These are phyloP conservation scores for Panagrolaimus sp. DNA, from an alignment of 1,140 invertebrate species.

Conservation along the genomic window DNA sequence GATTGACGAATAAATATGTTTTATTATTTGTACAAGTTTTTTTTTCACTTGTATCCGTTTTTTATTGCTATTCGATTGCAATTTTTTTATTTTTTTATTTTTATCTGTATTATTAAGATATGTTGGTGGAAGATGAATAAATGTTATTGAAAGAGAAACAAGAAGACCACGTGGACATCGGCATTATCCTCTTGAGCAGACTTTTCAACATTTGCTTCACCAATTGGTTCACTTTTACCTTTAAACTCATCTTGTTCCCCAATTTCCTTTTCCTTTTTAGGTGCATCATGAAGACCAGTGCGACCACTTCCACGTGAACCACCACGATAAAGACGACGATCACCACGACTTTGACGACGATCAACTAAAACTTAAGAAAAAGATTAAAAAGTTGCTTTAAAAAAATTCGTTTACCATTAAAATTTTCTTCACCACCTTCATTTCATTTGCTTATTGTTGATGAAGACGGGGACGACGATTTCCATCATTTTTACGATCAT, in stretches of 20 bases:
- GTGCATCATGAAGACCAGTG: conserved; percentile 20
- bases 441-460: no score
- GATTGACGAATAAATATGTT: no score
- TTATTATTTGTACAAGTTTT: no score
- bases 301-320: conserved; percentile 22
- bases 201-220: conserved; percentile 8
- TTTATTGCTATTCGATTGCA: no score
- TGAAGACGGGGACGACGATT: background rate
- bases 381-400: no score
- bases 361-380: background rate
- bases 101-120: no score
- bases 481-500: no score
- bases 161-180: no score
- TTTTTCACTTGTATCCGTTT: no score
- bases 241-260: conserved; percentile 29
- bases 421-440: background rate
- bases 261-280: conserved; percentile 27
- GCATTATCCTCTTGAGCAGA: background rate
- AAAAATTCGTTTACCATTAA: background rate
- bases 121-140: no score
- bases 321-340: background rate
- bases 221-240: conserved; percentile 27
- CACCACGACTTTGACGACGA: background rate
- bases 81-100: no score
- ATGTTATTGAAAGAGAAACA: no score